phyloP scores from a whole-genome alignment of 2,888 invertebrate species.

The Scaeva pyrastri region DNA sequence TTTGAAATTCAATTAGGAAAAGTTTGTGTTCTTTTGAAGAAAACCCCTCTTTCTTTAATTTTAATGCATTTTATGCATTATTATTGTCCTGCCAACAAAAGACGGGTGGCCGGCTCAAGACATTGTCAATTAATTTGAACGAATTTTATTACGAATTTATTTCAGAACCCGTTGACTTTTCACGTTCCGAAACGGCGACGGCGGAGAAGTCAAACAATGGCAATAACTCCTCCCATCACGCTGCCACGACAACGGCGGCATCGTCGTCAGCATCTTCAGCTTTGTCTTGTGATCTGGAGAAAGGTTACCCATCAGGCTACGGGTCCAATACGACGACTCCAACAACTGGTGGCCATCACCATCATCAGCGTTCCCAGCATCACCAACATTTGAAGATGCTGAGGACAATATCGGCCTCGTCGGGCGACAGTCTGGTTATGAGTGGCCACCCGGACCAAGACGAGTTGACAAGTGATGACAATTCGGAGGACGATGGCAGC shows the following conservation, averaged over 20 bases:
- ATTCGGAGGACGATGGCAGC: conserved; percentile 83
- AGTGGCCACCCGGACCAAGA: conserved; percentile 80
- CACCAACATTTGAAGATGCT: conserved; percentile 71
- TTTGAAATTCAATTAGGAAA: conserved; percentile 62
- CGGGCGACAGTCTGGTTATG: conserved; percentile 76
- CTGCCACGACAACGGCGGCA: conserved; percentile 74
- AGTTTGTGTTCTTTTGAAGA: conserved; percentile 52
- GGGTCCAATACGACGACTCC: conserved; percentile 56
- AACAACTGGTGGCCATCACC: conserved; percentile 28
- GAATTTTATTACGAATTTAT: conserved; percentile 74
- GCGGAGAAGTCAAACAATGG: conserved; percentile 52
- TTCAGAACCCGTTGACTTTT: conserved; percentile 84
- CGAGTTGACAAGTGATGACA: conserved; percentile 83
- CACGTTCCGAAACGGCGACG: conserved; percentile 80
- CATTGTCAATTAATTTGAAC: conserved; percentile 50
- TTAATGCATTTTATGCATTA: conserved; percentile 68
- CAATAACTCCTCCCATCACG: conserved; percentile 47
- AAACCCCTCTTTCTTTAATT: conserved; percentile 1
- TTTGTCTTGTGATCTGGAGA: conserved; percentile 77
- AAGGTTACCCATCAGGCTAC: conserved; percentile 65
- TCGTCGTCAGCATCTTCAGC: conserved; percentile 71
- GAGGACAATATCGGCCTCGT: conserved; percentile 75
- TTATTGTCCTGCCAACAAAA: conserved; percentile 41
- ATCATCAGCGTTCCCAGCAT: conserved; percentile 46
- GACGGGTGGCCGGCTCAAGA: not conserved